These are phyloP conservation scores for Pseudomyrmex dendroicus DNA, from an alignment of 1,140 invertebrate species.

Conservation along the genomic window DNA sequence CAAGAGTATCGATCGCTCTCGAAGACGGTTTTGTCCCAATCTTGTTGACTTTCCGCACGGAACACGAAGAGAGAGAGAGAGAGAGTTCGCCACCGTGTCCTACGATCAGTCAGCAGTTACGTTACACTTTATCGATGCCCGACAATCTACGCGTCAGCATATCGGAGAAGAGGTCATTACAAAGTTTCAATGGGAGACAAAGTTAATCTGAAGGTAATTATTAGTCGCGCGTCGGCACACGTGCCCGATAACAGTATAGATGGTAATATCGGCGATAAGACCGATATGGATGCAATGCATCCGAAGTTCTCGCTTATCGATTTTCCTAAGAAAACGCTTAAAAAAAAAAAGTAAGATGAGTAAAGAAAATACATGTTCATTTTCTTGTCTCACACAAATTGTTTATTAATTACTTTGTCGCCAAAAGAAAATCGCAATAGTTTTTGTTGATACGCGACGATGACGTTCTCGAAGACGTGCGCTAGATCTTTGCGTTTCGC, in stretches of 20 bases:
- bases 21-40: conserved; percentile 84
- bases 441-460: conserved; percentile 23
- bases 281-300: neutral
- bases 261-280: conserved; percentile 13
- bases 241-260: conserved; percentile 6
- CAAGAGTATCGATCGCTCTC: conserved; percentile 66
- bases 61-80: conserved; percentile 84
- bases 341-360: too few relatives aligned
- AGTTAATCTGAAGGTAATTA: conserved; percentile 73
- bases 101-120: conserved; percentile 81
- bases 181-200: conserved; percentile 68
- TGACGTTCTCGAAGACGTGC: conserved; percentile 57
- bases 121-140: conserved; percentile 75
- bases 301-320: neutral
- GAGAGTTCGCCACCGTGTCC: conserved; percentile 83
- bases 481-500: conserved; percentile 67
- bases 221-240: conserved; percentile 27
- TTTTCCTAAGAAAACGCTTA: neutral
- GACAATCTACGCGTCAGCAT: conserved; percentile 67
- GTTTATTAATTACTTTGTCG: neutral
- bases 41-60: conserved; percentile 83
- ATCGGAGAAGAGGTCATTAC: conserved; percentile 66
- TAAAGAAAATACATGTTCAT: too few relatives aligned
- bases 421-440: neutral
- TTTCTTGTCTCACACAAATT: too few relatives aligned